Evolutionary conservation across 2,888 invertebrate genomes (phyloP).

Genomic region (Erebia ligea): DNA sequence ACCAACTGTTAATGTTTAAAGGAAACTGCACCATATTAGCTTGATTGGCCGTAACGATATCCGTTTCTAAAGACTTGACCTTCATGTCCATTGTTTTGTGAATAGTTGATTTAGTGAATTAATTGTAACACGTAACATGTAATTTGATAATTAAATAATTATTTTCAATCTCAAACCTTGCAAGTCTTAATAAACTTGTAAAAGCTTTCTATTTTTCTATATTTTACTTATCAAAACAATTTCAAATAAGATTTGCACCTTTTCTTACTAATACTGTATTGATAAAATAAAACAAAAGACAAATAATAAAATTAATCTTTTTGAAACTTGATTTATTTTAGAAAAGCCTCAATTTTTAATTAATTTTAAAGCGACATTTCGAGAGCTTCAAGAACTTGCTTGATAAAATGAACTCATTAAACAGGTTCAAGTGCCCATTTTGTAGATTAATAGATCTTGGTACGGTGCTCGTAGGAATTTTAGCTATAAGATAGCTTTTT

Average conservation of each 20-base stretch:
- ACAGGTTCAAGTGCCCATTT: neutral
- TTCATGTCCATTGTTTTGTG: conserved; percentile 27
- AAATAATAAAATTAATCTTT: neutral
- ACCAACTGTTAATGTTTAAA: conserved; percentile 26
- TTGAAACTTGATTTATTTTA: neutral
- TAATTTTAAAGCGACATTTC: neutral
- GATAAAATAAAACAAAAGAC: too few species aligned
- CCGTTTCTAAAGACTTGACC: conserved; percentile 40
- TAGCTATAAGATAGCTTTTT: neutral
- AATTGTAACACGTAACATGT: neutral
- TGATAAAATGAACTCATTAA: neutral
- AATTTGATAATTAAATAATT: neutral
- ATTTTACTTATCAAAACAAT: neutral
- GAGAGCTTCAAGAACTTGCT: neutral
- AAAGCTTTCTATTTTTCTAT: neutral
- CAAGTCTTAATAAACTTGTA: too few species aligned
- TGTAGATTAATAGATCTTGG: neutral
- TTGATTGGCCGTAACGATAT: conserved; percentile 36
- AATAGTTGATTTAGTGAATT: conserved; percentile 6
- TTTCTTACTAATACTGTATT: too few species aligned
- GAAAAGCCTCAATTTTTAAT: neutral
- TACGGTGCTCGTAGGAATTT: neutral
- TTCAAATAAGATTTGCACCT: too few species aligned
- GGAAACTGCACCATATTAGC: conserved; percentile 39
- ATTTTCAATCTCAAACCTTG: neutral